These are phyloP conservation scores for Entosphenus tridentatus DNA, from an alignment of 2,113 vertebrate genomes.

Conservation along the genomic window DNA sequence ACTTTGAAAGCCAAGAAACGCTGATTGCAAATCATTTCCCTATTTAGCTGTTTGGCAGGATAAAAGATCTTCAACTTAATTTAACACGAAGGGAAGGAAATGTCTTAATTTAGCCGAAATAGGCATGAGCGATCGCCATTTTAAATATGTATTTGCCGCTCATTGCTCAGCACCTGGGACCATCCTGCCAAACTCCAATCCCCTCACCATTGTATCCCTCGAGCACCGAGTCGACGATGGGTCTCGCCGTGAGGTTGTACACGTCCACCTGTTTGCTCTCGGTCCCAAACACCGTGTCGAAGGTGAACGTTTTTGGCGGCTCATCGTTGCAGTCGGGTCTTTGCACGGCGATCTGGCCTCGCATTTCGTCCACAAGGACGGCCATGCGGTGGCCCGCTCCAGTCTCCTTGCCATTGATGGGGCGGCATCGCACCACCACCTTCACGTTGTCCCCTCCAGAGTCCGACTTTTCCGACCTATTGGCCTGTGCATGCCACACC, in stretches of 20 bases:
- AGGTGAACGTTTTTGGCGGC: constrained; percentile 1
- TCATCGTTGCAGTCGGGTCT: background rate
- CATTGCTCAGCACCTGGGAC: too few relatives aligned
- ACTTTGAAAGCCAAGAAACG: too few relatives aligned
- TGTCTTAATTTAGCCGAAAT: too few relatives aligned
- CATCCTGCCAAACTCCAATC: too few relatives aligned
- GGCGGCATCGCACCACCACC: constrained; percentile 1
- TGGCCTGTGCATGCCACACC: background rate
- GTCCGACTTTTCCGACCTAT: background rate
- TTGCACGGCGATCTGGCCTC: background rate
- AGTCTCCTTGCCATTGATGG: constrained; percentile 1
- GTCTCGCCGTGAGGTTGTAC: constrained; percentile 1
- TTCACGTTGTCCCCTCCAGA: constrained; percentile 1
- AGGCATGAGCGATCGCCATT: too few relatives aligned
- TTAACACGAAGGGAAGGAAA: too few relatives aligned
- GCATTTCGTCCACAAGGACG: constrained; percentile 2
- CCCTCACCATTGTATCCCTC: constrained; percentile 4
- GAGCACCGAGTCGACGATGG: constrained; percentile 5
- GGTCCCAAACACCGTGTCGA: constrained; percentile 3
- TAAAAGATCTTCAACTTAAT: too few relatives aligned
- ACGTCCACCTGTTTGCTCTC: constrained; percentile 3
- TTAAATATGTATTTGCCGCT: too few relatives aligned
- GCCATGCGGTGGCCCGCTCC: background rate
- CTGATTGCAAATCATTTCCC: too few relatives aligned
- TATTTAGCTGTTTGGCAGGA: too few relatives aligned